phyloP scores from a whole-genome alignment of 1,140 invertebrate genomes.

The Coptotermes formosanus region DNA sequence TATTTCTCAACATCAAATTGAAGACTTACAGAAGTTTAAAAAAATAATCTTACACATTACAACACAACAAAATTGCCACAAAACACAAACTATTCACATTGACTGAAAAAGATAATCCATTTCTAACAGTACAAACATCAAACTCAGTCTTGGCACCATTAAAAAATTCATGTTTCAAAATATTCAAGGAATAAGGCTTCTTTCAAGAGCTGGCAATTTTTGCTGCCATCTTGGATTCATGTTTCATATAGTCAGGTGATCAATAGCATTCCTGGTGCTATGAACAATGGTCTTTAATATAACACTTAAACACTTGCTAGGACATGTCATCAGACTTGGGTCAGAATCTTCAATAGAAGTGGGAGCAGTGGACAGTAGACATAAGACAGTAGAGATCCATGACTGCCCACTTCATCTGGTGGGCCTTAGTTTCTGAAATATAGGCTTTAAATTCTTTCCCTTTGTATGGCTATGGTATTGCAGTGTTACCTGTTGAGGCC shows the following conservation, averaged over 20 bases:
- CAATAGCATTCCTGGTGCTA: background rate
- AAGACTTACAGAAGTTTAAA: background rate
- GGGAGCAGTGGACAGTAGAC: too few species aligned
- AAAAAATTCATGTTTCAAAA: slow-evolving; percentile 5
- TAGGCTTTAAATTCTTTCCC: too few species aligned
- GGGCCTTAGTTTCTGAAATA: too few species aligned
- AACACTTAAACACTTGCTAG: too few species aligned
- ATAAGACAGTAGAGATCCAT: too few species aligned
- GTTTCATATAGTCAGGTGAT: background rate
- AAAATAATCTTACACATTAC: background rate
- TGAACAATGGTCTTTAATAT: too few species aligned
- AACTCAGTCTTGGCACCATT: slow-evolving; percentile 15
- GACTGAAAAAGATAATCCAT: background rate
- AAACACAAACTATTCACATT: background rate
- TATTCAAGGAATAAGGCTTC: slow-evolving; percentile 14
- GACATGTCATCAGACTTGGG: too few species aligned
- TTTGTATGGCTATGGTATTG: too few species aligned
- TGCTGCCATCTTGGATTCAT: slow-evolving; percentile 18
- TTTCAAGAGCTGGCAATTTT: background rate
- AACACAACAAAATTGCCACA: background rate
- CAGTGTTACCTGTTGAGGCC: too few species aligned
- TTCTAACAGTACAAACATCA: background rate
- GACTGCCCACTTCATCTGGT: too few species aligned
- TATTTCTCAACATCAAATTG: background rate
- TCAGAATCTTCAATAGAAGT: too few species aligned